A percentile compares a stretch with the other conserved stretches of the same genome.
Evolutionary conservation across 37 sponge, comb jelly and placozoan species (phyloP).

Genomic region (Dysidea cf. avara): DNA sequence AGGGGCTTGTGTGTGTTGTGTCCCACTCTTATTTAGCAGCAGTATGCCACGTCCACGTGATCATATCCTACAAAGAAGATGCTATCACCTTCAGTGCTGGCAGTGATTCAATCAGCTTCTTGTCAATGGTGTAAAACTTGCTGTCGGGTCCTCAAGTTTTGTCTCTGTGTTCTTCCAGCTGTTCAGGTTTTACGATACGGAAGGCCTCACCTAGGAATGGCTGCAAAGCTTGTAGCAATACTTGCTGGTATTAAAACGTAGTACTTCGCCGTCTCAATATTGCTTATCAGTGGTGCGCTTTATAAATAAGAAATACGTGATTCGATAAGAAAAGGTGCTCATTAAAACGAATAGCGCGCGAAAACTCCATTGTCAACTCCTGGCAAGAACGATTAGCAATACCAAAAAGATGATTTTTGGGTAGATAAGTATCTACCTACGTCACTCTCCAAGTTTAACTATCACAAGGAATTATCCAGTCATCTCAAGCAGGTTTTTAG

Average conservation of each 20-base stretch:
- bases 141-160: constrained; percentile 22
- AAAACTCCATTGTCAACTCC: too few species aligned
- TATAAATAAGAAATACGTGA: neutral
- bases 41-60: constrained; percentile 67
- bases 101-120: constrained; percentile 45
- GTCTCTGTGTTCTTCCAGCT: constrained; percentile 28
- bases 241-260: constrained; percentile 60
- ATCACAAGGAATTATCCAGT: constrained; percentile 87
- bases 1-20: too few species aligned
- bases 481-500: too few species aligned
- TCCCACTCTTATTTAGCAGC: constrained; percentile 61
- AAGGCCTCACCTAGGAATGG: constrained; percentile 34
- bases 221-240: constrained; percentile 23
- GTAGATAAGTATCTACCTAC: constrained; percentile 97
- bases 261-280: constrained; percentile 22
- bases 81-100: constrained; percentile 81
- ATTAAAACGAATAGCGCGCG: too few species aligned
- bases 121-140: constrained; percentile 19
- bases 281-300: too few species aligned
- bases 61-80: constrained; percentile 76
- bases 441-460: constrained; percentile 89
- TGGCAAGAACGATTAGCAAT: too few species aligned
- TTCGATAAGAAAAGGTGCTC: neutral
- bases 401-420: too few species aligned
- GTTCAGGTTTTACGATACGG: constrained; percentile 40